Conservation (phyloP, 2,113 vertebrate genomes). For the Promerops cafer region DNA sequence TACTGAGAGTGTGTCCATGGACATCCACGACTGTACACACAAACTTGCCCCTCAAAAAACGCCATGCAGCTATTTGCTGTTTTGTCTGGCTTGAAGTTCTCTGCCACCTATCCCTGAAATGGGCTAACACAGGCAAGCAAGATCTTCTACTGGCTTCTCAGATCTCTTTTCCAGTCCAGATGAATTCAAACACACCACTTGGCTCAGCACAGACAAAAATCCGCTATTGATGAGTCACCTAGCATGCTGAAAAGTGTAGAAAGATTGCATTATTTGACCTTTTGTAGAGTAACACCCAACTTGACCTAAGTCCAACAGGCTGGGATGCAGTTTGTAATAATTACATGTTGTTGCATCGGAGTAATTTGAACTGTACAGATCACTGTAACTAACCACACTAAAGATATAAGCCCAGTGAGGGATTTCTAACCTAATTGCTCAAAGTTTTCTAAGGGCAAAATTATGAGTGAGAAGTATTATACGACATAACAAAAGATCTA, state of each 20-base stretch:
- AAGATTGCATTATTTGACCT: not conserved
- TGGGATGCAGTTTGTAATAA: not conserved
- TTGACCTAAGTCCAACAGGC: not conserved
- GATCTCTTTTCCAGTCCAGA: not conserved
- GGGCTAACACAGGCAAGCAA: not conserved
- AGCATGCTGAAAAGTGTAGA: not conserved
- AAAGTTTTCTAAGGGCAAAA: not conserved
- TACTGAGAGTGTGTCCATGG: no score
- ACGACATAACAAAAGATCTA: not conserved
- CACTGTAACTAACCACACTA: not conserved
- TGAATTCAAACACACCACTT: not conserved
- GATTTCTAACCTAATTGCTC: not conserved
- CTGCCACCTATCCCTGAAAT: not conserved
- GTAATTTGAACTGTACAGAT: not conserved
- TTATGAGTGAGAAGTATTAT: not conserved
- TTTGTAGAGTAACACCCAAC: not conserved
- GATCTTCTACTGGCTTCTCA: not conserved
- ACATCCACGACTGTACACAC: not conserved
- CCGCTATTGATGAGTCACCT: not conserved
- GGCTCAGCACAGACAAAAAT: not conserved
- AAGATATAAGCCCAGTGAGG: not conserved
- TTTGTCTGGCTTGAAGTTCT: not conserved
- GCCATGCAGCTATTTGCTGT: not conserved
- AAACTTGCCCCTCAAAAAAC: not conserved
- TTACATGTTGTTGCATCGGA: not conserved